A percentile compares a stretch with the other conserved stretches of the same genome.
Conservation (phyloP, 2,888 invertebrate species). For the Eupeodes luniger region DNA sequence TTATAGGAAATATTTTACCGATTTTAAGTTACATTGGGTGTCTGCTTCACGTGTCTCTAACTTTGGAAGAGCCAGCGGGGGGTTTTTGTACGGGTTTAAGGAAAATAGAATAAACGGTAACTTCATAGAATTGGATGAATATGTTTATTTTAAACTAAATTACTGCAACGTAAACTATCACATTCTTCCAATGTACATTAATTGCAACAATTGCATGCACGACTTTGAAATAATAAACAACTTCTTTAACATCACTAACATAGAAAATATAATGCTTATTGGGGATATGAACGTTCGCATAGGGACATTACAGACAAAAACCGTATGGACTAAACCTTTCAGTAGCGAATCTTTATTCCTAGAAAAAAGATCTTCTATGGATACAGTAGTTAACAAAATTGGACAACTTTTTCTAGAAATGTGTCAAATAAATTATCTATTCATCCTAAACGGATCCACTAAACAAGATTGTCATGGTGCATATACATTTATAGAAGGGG, state of each 20-base stretch:
- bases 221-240: not conserved
- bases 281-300: slow-evolving; percentile 17
- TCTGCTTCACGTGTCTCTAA: not conserved
- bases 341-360: not conserved
- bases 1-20: not conserved
- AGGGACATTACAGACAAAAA: no score
- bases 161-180: not conserved
- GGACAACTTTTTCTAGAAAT: no score
- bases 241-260: not conserved
- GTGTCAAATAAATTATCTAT: no score
- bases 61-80: slow-evolving; percentile 6
- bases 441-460: no score
- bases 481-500: no score
- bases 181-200: not conserved
- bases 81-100: no score
- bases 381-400: not conserved
- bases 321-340: not conserved
- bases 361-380: slow-evolving; percentile 6
- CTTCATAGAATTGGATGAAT: not conserved
- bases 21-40: not conserved
- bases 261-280: slow-evolving; percentile 12
- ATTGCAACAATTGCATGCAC: not conserved
- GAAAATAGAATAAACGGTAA: not conserved
- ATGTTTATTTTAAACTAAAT: slow-evolving; percentile 1
- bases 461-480: no score